Percentiles rank a stretch among this genome's conserved stretches.
phyloP scores from a whole-genome alignment of 2,797 vertebrate species.

The Melanotaenia maccullochi region DNA sequence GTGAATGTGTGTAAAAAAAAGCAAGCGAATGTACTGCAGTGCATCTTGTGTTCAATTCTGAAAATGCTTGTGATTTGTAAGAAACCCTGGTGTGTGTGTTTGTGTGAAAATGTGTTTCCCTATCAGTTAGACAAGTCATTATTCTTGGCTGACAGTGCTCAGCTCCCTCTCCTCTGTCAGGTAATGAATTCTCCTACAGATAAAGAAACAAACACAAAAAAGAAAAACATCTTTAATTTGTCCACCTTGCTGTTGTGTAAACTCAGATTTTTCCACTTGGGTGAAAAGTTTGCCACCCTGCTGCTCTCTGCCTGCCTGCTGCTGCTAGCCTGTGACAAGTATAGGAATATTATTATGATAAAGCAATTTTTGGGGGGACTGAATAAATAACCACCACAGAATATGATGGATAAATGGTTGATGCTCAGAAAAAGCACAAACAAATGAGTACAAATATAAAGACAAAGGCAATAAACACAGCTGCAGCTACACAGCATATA shows the following conservation, averaged over 20 bases:
- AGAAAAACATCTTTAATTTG: slow-evolving; percentile 73
- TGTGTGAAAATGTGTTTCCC: slow-evolving; percentile 40
- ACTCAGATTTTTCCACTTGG: slow-evolving; percentile 60
- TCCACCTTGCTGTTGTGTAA: slow-evolving; percentile 78
- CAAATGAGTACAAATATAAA: not conserved
- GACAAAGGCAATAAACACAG: too few relatives aligned
- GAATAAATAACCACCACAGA: slow-evolving; percentile 23
- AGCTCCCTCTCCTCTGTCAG: slow-evolving; percentile 74
- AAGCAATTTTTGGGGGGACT: slow-evolving; percentile 15
- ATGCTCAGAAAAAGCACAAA: not conserved
- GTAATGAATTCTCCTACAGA: slow-evolving; percentile 82
- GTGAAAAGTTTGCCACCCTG: slow-evolving; percentile 20
- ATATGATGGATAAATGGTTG: slow-evolving; percentile 26
- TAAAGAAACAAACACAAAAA: slow-evolving; percentile 81
- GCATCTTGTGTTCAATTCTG: not conserved
- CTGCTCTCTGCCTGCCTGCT: slow-evolving; percentile 19
- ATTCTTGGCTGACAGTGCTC: slow-evolving; percentile 79
- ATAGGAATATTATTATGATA: slow-evolving; percentile 35
- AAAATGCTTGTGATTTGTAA: too few relatives aligned
- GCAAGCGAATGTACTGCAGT: too few relatives aligned
- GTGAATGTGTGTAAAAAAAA: slow-evolving; percentile 14
- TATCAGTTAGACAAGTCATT: slow-evolving; percentile 78
- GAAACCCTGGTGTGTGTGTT: slow-evolving; percentile 3
- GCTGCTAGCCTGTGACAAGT: not conserved
- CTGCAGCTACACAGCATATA: too few relatives aligned